Conservation (phyloP, 2,888 invertebrate species). For the Phengaris alcon region DNA sequence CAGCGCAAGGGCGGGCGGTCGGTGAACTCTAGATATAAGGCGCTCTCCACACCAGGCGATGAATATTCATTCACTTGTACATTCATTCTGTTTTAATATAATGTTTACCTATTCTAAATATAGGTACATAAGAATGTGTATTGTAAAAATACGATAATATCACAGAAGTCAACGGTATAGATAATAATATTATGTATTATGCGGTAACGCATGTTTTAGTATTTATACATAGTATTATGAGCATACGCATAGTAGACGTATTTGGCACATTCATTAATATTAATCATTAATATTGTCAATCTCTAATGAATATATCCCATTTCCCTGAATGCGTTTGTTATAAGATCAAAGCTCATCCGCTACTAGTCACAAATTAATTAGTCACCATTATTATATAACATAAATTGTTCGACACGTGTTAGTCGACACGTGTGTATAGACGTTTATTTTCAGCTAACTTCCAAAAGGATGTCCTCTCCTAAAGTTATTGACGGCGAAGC, state of each 20-base stretch:
- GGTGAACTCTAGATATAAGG: conserved; percentile 30
- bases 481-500: conserved; percentile 17
- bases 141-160: too few species aligned
- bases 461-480: background rate
- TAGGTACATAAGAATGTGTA: too few species aligned
- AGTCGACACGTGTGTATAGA: background rate
- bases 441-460: conserved; percentile 4
- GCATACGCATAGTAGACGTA: too few species aligned
- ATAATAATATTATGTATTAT: too few species aligned
- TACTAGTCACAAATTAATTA: background rate
- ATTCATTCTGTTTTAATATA: background rate
- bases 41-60: background rate
- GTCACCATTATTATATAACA: background rate
- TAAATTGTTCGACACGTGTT: background rate
- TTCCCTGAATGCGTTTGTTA: background rate
- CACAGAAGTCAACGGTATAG: too few species aligned
- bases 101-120: too few species aligned
- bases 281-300: too few species aligned
- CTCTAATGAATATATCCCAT: background rate
- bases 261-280: too few species aligned
- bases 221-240: background rate
- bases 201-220: background rate
- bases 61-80: conserved; percentile 10
- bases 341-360: background rate
- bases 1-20: conserved; percentile 35